Base-by-base conservation (phyloP, 2,797 vertebrate species). In the Pteronotus mesoamericanus region DNA sequence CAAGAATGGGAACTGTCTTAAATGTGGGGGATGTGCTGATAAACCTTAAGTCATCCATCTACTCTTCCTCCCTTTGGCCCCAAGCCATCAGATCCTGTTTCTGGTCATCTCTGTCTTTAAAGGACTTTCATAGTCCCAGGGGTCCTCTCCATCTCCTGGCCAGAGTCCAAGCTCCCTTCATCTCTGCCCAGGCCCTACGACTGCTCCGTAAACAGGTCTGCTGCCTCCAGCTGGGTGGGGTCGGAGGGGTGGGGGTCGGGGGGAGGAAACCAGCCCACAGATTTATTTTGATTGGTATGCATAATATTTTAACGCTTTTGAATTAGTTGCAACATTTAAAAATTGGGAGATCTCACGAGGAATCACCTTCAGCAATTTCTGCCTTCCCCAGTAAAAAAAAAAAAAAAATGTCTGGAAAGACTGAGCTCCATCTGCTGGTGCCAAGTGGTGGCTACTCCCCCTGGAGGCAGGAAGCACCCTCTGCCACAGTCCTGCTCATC, bases 321-420 rank as follows among this genome's bases (percentile, higher is more conserved):
- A 86, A 72, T 79, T 69, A 46, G 29, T 32, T 61, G 89, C 39
- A 48, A 37, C 19, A 37, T 72, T 96, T 69, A 64, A 93, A 95
- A 80, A 57, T 48, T 3, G 16, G 72, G 80, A 37, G 42, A 55
- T 39, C 79, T 75, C 71, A 91, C 14, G 91, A 82, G 55, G 86
- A 85, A 34, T 42, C 75, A 10, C 48, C 59, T 26, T 29, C 83
- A 72, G 46, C 59, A 61, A 90, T 51, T 88, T 85, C 95, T 94
- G 57, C 71, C 42, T 86, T 26, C 15, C n/a, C 29, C 34, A 42
- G 51, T 9, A n/a, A 82, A 94, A 82, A 93, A 94, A 11, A 4
- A 74, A 64, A 34, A 1, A 55, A 59, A n/a, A n/a, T n/a, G 34
- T 57, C n/a, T 46, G 10, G 18, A 34, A 19, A 34, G 66, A 57